phyloP scores from a whole-genome alignment of 2,113 vertebrate genomes.

The Callaeas wilsoni region DNA sequence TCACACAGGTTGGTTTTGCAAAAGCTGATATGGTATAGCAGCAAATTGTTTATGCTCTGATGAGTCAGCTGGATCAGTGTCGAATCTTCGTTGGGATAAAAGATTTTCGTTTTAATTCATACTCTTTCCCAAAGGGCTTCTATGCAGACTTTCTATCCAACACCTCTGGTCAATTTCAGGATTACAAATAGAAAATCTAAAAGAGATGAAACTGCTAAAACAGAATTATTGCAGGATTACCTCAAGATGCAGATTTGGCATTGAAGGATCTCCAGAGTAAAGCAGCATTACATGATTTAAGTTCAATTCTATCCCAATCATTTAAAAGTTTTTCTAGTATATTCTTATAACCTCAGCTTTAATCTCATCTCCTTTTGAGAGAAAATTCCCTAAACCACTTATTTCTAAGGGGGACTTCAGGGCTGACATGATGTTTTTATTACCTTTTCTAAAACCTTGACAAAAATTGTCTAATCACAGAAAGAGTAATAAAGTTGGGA shows the following conservation, averaged over 20 bases:
- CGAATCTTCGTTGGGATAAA: neutral
- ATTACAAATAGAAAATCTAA: neutral
- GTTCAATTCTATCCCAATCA: neutral
- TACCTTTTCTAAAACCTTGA: neutral
- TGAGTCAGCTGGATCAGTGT: neutral
- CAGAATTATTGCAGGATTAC: constrained; percentile 5
- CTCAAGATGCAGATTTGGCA: neutral
- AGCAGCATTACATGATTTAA: neutral
- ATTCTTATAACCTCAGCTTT: neutral
- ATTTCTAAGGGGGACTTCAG: neutral
- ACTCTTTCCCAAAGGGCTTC: neutral
- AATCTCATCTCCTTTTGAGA: neutral
- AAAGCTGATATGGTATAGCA: neutral
- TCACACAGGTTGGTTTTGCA: neutral
- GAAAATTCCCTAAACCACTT: neutral
- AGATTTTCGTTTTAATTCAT: neutral
- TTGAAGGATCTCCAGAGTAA: neutral
- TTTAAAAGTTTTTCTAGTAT: neutral
- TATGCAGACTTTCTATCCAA: neutral
- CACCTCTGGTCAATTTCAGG: neutral
- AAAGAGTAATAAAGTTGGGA: neutral
- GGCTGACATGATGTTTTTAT: neutral
- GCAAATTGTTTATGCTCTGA: neutral
- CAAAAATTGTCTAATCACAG: neutral
- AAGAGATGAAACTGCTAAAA: constrained; percentile 8